phyloP scores from a whole-genome alignment of 2,888 invertebrate species.

The Calliopum simillimum region DNA sequence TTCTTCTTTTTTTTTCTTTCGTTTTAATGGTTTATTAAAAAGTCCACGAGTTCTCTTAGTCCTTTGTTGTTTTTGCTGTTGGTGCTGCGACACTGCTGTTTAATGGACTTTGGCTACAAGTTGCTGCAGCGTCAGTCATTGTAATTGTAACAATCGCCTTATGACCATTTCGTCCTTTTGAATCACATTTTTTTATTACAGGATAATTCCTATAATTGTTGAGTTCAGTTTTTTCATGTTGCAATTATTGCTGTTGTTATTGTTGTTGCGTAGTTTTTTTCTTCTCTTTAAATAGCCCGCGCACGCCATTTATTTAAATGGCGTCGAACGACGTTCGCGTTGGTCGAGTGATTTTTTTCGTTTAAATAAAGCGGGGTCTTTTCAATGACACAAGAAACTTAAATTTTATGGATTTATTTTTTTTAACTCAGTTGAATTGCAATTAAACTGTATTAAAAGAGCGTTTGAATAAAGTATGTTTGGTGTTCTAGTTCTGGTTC shows the following conservation, averaged over 20 bases:
- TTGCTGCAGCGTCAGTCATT: neutral
- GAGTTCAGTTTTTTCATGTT: conserved; percentile 34
- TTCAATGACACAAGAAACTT: too few species aligned
- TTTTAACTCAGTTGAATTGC: too few species aligned
- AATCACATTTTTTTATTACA: conserved; percentile 57
- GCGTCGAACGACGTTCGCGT: neutral
- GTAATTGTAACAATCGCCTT: conserved; percentile 23
- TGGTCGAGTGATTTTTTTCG: neutral
- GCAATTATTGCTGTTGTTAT: conserved; percentile 1
- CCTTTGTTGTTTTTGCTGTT: conserved; percentile 4
- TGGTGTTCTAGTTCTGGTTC: too few species aligned
- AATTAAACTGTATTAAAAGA: too few species aligned
- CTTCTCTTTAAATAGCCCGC: conserved; percentile 9
- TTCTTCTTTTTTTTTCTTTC: conserved; percentile 41
- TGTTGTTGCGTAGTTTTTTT: conserved; percentile 42
- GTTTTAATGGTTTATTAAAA: conserved; percentile 50
- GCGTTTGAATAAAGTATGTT: too few species aligned
- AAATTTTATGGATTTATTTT: too few species aligned
- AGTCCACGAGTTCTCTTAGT: conserved; percentile 29
- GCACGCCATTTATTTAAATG: conserved; percentile 7
- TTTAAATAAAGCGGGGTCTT: too few species aligned
- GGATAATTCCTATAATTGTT: conserved; percentile 57
- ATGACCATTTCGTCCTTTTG: conserved; percentile 27
- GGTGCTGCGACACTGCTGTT: neutral
- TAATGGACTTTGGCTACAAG: conserved; percentile 25